Conservation (phyloP, 1,140 invertebrate genomes). For the Habropoda laboriosa region DNA sequence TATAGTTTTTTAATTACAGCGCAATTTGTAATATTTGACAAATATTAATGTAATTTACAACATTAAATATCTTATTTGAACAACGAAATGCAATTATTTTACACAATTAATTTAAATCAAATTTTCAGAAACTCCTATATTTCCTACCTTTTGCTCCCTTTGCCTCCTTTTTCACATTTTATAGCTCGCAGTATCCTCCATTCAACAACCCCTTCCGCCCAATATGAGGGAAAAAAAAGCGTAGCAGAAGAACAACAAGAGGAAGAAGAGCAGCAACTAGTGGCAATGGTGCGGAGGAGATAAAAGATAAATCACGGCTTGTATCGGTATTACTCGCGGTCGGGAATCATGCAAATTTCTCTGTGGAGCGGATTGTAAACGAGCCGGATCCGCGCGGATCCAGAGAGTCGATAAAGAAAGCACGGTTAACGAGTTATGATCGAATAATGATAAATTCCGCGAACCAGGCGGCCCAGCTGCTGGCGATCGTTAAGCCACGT, state of each 20-base stretch:
- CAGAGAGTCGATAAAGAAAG: slow-evolving; percentile 39
- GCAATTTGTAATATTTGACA: too few species aligned
- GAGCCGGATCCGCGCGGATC: slow-evolving; percentile 34
- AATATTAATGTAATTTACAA: too few species aligned
- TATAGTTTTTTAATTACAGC: too few species aligned
- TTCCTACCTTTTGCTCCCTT: too few species aligned
- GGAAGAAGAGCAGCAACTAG: not conserved
- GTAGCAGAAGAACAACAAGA: not conserved
- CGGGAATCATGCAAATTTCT: slow-evolving; percentile 56
- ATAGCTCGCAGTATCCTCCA: too few species aligned
- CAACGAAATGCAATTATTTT: too few species aligned
- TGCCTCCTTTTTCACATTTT: too few species aligned
- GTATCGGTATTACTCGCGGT: slow-evolving; percentile 41
- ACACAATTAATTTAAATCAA: too few species aligned
- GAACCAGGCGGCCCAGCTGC: slow-evolving; percentile 43
- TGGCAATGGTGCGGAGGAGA: not conserved
- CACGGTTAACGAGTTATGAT: slow-evolving; percentile 59
- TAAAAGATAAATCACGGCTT: slow-evolving; percentile 30
- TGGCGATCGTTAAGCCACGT: slow-evolving; percentile 38
- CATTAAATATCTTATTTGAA: too few species aligned
- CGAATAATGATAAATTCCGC: slow-evolving; percentile 60
- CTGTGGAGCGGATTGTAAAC: slow-evolving; percentile 42
- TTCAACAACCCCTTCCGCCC: slow-evolving; percentile 14
- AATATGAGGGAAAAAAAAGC: not conserved
- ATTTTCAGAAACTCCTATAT: too few species aligned